phyloP scores from a whole-genome alignment of 2,797 vertebrate species.

The Acipenser transmontanus region DNA sequence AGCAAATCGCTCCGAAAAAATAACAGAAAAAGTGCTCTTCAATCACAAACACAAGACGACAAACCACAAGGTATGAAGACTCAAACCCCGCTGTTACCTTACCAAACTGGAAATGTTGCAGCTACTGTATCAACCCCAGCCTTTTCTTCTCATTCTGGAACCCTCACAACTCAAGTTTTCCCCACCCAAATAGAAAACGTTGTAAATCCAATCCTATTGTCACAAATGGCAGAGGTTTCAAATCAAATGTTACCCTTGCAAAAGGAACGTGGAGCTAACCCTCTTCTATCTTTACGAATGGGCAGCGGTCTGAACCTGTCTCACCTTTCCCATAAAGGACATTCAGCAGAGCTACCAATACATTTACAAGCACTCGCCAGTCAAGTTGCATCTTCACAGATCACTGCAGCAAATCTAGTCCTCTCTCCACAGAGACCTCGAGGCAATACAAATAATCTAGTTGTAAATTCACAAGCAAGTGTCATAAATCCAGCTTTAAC shows the following conservation, averaged over 20 bases:
- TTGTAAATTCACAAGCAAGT: not conserved
- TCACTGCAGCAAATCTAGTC: conserved; percentile 34
- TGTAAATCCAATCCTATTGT: conserved; percentile 81
- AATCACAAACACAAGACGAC: conserved; percentile 45
- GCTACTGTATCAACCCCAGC: conserved; percentile 50
- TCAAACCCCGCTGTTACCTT: conserved; percentile 55
- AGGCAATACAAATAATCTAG: not conserved
- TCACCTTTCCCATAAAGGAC: conserved; percentile 30
- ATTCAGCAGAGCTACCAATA: conserved; percentile 45
- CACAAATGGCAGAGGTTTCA: conserved; percentile 70
- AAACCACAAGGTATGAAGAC: conserved; percentile 61
- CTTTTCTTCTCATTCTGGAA: conserved; percentile 57
- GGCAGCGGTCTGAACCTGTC: conserved; percentile 49
- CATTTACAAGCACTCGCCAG: conserved; percentile 33
- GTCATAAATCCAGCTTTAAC: not conserved
- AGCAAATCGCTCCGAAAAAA: conserved; percentile 63
- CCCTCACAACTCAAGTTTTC: conserved; percentile 63
- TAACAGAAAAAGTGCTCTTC: conserved; percentile 32
- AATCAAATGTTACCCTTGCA: conserved; percentile 69
- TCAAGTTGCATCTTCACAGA: conserved; percentile 45
- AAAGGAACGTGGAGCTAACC: conserved; percentile 53
- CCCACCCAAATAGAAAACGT: conserved; percentile 74
- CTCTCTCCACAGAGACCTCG: not conserved
- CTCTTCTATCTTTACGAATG: conserved; percentile 62
- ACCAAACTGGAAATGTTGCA: conserved; percentile 49